phyloP scores from a whole-genome alignment of 2,113 vertebrate genomes.

The Panurus biarmicus region DNA sequence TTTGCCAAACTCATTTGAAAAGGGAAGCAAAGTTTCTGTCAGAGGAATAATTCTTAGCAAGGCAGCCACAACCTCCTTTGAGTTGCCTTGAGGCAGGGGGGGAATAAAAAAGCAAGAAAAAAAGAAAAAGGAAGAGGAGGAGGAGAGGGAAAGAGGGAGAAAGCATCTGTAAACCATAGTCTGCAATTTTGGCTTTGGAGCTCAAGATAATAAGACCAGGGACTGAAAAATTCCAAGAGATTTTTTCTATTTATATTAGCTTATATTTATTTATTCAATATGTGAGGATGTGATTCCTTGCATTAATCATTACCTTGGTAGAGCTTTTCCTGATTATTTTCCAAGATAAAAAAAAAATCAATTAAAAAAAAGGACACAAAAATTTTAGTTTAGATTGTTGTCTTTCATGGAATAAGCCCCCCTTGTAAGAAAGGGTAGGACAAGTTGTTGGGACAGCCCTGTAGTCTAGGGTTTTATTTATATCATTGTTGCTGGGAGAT shows the following conservation, averaged over 20 bases:
- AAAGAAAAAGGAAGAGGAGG: background rate
- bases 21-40: background rate
- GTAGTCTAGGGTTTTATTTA: constrained; percentile 36
- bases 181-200: constrained; percentile 42
- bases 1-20: constrained; percentile 41
- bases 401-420: background rate
- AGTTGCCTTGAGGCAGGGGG: background rate
- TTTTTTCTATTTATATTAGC: constrained; percentile 60
- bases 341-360: background rate
- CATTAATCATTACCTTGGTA: constrained; percentile 55
- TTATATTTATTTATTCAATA: constrained; percentile 64
- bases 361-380: background rate
- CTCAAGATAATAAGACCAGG: constrained; percentile 46
- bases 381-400: background rate
- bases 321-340: constrained; percentile 38
- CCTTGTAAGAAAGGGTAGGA: background rate
- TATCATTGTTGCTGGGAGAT: constrained; percentile 48
- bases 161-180: constrained; percentile 60
- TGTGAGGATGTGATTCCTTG: constrained; percentile 57
- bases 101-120: background rate
- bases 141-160: background rate
- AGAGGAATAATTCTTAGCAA: constrained; percentile 1
- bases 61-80: background rate
- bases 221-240: constrained; percentile 55
- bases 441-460: constrained; percentile 1